A percentile compares a stretch with the other conserved stretches of the same genome.
Conservation (phyloP, 2,797 vertebrate species). For the Echiichthys vipera region DNA sequence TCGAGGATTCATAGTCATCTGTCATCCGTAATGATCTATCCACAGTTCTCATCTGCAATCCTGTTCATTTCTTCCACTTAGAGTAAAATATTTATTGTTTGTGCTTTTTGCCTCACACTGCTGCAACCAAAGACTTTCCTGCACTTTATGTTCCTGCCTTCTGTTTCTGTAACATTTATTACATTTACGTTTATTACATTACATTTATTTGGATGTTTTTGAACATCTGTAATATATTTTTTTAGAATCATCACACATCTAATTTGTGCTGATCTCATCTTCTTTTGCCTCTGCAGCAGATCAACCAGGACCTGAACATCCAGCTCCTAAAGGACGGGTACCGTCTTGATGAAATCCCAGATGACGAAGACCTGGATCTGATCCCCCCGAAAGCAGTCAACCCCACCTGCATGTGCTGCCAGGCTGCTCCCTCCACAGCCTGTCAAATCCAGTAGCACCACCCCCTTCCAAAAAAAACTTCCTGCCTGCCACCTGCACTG, state of each 20-base stretch:
- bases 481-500: slow-evolving; percentile 60
- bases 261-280: slow-evolving; percentile 23
- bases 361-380: slow-evolving; percentile 97
- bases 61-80: slow-evolving; percentile 27
- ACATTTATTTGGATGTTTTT: slow-evolving; percentile 13
- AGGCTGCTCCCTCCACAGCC: slow-evolving; percentile 94
- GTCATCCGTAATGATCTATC: slow-evolving; percentile 19
- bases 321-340: slow-evolving; percentile 99
- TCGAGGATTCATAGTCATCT: slow-evolving; percentile 7
- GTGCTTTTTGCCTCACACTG: slow-evolving; percentile 12
- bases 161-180: not conserved
- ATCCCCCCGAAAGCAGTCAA: slow-evolving; percentile 98
- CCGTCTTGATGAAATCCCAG: slow-evolving; percentile 97
- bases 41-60: slow-evolving; percentile 32
- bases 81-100: slow-evolving; percentile 1
- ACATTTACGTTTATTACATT: too few relatives aligned
- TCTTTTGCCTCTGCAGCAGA: slow-evolving; percentile 87
- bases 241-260: too few relatives aligned
- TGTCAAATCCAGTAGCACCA: slow-evolving; percentile 96
- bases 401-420: slow-evolving; percentile 99
- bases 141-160: slow-evolving; percentile 1
- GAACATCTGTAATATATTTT: not conserved
- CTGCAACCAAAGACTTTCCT: slow-evolving; percentile 5
- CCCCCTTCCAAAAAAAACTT: not conserved
- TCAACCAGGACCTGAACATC: slow-evolving; percentile 99